These are phyloP conservation scores for Azemiops feae DNA, from an alignment of 2,113 vertebrate species.

Conservation along the genomic window DNA sequence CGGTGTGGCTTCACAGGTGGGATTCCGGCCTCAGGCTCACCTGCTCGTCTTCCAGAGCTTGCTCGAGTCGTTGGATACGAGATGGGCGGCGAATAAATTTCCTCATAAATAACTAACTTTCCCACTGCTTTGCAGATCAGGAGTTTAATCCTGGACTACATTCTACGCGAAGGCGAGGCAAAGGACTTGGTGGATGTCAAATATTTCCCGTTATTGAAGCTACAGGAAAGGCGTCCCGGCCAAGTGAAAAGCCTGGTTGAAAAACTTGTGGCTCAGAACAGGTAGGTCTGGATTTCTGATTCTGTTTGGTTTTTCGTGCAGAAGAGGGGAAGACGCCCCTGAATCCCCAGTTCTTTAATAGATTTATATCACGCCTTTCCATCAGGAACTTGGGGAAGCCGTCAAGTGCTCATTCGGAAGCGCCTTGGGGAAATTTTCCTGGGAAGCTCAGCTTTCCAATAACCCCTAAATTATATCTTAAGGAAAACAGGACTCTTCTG, in stretches of 20 bases:
- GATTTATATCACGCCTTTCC: neutral
- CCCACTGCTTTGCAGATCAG: conserved; percentile 71
- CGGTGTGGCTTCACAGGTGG: conserved; percentile 86
- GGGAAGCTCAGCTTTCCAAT: neutral
- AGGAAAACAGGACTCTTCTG: neutral
- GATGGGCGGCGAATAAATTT: too few relatives aligned
- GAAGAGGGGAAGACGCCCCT: too few relatives aligned
- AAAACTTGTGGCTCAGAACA: conserved; percentile 75
- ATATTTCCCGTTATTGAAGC: conserved; percentile 78
- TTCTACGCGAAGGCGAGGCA: conserved; percentile 71
- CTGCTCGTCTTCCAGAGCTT: neutral
- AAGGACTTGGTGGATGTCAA: conserved; percentile 79
- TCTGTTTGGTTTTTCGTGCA: too few relatives aligned
- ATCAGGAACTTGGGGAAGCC: too few relatives aligned
- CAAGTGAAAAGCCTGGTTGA: conserved; percentile 77
- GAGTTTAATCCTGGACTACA: conserved; percentile 75
- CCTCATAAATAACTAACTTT: neutral
- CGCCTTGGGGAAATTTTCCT: neutral
- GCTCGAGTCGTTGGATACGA: neutral
- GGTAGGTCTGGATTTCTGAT: conserved; percentile 64
- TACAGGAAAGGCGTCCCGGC: conserved; percentile 67
- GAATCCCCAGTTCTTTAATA: neutral
- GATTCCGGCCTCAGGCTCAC: neutral
- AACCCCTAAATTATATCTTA: too few relatives aligned
- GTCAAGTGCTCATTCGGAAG: too few relatives aligned